Percentiles rank a stretch among this genome's conserved stretches.
Conservation (phyloP, 2,797 vertebrate genomes). For the Enteromius mattozi region DNA sequence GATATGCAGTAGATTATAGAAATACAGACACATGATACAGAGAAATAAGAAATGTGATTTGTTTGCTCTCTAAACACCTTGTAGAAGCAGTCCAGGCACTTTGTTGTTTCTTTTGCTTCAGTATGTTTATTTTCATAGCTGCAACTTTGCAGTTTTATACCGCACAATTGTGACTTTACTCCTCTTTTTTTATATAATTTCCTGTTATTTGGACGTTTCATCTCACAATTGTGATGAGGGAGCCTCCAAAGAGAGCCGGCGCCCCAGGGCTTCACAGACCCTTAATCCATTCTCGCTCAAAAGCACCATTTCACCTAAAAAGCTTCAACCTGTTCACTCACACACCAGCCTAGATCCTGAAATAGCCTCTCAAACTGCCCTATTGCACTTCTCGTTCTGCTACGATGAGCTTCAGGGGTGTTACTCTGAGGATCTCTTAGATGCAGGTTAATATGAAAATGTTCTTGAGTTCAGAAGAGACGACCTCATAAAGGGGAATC, state of each 20-base stretch:
- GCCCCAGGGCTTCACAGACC: too few species aligned
- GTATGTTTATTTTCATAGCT: background rate
- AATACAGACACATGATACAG: background rate
- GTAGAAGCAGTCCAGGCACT: background rate
- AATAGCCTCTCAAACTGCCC: constrained; percentile 17
- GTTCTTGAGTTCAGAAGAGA: background rate
- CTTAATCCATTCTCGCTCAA: background rate
- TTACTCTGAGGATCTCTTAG: background rate
- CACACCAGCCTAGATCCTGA: constrained; percentile 18
- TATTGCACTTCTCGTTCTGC: background rate
- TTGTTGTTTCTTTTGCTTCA: background rate
- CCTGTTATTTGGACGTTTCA: background rate
- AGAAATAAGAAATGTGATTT: background rate
- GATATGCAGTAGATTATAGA: background rate
- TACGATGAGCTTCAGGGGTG: background rate
- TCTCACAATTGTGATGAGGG: background rate
- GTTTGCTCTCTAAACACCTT: background rate
- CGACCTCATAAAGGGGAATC: background rate
- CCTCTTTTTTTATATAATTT: background rate
- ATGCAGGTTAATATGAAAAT: background rate
- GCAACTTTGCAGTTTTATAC: background rate
- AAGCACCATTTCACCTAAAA: constrained; percentile 6
- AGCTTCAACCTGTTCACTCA: background rate
- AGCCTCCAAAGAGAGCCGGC: too few species aligned
- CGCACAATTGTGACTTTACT: background rate